phyloP scores from a whole-genome alignment of 2,797 vertebrate species.

The Rallus crepitans region DNA sequence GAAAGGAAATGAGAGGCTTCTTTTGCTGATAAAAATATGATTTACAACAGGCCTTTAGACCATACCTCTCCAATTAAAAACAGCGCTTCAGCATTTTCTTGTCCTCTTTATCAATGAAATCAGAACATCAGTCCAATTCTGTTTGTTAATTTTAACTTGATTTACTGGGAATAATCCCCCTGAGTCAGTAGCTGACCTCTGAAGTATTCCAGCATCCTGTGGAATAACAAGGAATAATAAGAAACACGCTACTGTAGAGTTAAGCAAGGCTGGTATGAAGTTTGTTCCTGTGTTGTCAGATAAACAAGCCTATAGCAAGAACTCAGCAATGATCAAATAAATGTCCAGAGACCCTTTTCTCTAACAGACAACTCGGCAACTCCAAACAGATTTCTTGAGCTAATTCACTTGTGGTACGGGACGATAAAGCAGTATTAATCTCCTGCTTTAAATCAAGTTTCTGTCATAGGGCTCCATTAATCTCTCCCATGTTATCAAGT shows the following conservation, averaged over 20 bases:
- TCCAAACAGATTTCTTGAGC: constrained; percentile 74
- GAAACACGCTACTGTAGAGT: constrained; percentile 68
- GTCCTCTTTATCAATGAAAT: constrained; percentile 45
- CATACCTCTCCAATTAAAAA: constrained; percentile 67
- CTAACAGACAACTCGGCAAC: constrained; percentile 73
- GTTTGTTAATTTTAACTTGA: constrained; percentile 66
- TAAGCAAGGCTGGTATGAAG: constrained; percentile 36
- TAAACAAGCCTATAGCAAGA: constrained; percentile 41
- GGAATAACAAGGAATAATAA: constrained; percentile 69
- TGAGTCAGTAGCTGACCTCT: constrained; percentile 53
- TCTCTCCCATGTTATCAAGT: constrained; percentile 73
- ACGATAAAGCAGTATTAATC: constrained; percentile 76
- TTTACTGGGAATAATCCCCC: constrained; percentile 66
- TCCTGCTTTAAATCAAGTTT: constrained; percentile 79
- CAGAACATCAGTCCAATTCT: constrained; percentile 45
- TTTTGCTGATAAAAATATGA: constrained; percentile 39
- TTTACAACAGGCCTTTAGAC: constrained; percentile 23
- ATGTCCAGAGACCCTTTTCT: constrained; percentile 68
- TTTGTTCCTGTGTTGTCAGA: constrained; percentile 51
- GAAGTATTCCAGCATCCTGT: constrained; percentile 57
- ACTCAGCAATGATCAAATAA: constrained; percentile 70
- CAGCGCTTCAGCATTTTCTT: constrained; percentile 33
- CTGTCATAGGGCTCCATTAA: constrained; percentile 75
- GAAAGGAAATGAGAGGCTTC: constrained; percentile 55
- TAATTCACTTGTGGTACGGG: constrained; percentile 61